Evolutionary conservation across 1,140 invertebrate species (phyloP).

Genomic region (Neotoxoptera formosana): DNA sequence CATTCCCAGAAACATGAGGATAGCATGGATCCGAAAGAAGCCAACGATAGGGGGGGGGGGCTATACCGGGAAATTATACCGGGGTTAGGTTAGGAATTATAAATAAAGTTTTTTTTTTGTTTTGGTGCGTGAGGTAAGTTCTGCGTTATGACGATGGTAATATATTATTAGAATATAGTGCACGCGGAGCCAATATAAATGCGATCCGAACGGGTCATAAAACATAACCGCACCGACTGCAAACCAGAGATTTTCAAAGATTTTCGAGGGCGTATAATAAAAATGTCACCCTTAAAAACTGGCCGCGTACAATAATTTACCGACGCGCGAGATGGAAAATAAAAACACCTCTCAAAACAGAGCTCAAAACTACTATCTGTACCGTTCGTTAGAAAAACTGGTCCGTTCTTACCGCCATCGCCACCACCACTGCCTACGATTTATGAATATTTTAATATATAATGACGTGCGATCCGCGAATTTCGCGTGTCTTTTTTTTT

Average conservation of each 20-base stretch:
- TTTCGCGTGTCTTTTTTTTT: neutral
- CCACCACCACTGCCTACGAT: neutral
- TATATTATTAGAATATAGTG: neutral
- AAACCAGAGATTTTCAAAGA: neutral
- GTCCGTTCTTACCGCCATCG: neutral
- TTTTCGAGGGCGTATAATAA: neutral
- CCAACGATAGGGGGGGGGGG: no score
- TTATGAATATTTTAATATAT: neutral
- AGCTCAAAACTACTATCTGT: neutral
- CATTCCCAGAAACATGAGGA: no score
- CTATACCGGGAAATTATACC: neutral
- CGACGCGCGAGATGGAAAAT: neutral
- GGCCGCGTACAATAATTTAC: neutral
- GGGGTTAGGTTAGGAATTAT: no score
- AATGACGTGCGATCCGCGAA: neutral
- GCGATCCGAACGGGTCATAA: neutral
- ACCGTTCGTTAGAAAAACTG: neutral
- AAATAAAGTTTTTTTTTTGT: neutral
- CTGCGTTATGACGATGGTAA: neutral
- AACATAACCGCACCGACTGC: neutral
- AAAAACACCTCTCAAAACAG: neutral
- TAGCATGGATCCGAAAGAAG: no score
- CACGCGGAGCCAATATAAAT: neutral
- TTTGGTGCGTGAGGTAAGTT: neutral
- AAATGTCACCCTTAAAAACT: neutral